Base-by-base conservation (phyloP, 92 coral and sea anemone species). In the Porites lobata region DNA sequence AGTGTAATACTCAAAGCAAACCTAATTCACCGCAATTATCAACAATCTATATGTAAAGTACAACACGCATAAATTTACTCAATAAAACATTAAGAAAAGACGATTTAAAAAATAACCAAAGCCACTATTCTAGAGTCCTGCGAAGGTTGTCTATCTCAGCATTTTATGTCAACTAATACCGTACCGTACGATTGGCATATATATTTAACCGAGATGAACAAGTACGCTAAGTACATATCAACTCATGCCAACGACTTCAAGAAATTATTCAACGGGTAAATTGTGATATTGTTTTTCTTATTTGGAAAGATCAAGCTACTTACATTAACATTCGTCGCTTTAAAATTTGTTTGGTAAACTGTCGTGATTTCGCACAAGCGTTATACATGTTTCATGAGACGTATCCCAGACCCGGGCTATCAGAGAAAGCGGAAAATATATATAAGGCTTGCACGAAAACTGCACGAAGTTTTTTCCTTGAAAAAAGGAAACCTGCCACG, bases 41-140 rank as follows among this genome's bases (percentile, higher is more conserved):
- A 21, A 32, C 74, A 80, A 47, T 29, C 69, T 81, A 59, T 17
- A 24, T 68, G 69, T 50, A 13, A 29, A 62, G 52, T 65, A 50
- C 84, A 66, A 24, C 15, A 50, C 13, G 67, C 17, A 22, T n/a
- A 43, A 66, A 9, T 32, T 17, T 38, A 80, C n/a, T 3, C 47
- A 38, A 15, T 7, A 54, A 76, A 81, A 68, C 69, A 81, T 81
- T 79, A 24, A 65, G 50, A 21, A 53, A 9, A 9, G 66, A 24
- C 66, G 67, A 38, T 38, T 38, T 26, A 69, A 13, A 72, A 81
- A 67, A 81, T 13, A 15, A 6, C 8, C 59, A 0, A 15, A 13
- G 5, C 75, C 51, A 2, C 2, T 2, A 56, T 10, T 14, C 3
- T 56, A 14, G 11, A 10, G 11, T 56, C 4, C 17, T 62, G 19